Evolutionary conservation across 1,140 invertebrate genomes (phyloP).

Genomic region (Ephestia elutella): DNA sequence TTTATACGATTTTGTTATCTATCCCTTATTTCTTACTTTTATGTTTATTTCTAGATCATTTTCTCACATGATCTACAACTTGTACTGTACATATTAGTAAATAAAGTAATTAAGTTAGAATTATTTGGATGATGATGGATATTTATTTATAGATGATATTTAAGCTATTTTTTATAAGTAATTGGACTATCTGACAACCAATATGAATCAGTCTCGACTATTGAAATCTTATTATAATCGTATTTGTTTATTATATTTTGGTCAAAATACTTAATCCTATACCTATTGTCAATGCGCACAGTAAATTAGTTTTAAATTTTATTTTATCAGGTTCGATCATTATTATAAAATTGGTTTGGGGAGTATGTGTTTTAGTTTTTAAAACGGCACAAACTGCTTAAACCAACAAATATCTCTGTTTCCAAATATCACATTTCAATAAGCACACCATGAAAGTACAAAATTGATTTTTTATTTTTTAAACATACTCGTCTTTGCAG

Average conservation of each 20-base stretch:
- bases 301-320: constrained; percentile 39
- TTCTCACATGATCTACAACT: too few species aligned
- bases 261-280: constrained; percentile 5
- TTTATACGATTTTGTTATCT: too few species aligned
- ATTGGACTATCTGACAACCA: neutral
- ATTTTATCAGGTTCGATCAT: too few species aligned
- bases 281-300: constrained; percentile 61
- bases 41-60: too few species aligned
- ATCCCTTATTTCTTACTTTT: too few species aligned
- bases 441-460: neutral
- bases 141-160: too few species aligned
- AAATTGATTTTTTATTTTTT: neutral
- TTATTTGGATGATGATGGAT: too few species aligned
- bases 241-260: constrained; percentile 1
- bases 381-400: too few species aligned
- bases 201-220: neutral
- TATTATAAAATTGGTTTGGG: too few species aligned
- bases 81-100: neutral
- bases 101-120: too few species aligned
- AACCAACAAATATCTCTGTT: too few species aligned
- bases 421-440: neutral
- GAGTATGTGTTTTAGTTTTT: too few species aligned
- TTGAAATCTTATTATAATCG: constrained; percentile 1
- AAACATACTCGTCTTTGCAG: neutral
- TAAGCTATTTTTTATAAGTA: neutral